Evolutionary conservation across 2,888 invertebrate species (phyloP).

Genomic region (Heliconius ismenius): DNA sequence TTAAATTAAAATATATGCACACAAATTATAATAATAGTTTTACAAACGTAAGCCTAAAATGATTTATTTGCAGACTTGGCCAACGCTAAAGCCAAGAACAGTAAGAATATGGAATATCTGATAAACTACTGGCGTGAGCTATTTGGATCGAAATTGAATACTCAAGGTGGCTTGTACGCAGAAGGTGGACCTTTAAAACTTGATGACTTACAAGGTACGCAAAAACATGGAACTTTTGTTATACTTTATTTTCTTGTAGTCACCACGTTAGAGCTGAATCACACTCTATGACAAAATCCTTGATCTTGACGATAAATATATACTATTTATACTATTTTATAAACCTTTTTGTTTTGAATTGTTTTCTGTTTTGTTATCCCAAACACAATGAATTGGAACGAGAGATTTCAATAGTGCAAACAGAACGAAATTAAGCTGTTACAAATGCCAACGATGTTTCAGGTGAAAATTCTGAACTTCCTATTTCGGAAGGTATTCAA

Average conservation of each 20-base stretch:
- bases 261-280: conserved; percentile 38
- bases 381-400: conserved; percentile 37
- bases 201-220: conserved; percentile 67
- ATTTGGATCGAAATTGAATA: conserved; percentile 63
- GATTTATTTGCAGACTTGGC: conserved; percentile 41
- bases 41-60: background rate
- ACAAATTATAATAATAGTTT: background rate
- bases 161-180: conserved; percentile 65
- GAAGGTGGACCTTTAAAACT: conserved; percentile 74
- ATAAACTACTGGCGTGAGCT: conserved; percentile 72
- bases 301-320: conserved; percentile 22
- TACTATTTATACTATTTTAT: conserved; percentile 37
- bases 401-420: conserved; percentile 50
- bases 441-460: conserved; percentile 76
- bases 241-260: conserved; percentile 38
- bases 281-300: conserved; percentile 26
- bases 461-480: conserved; percentile 78
- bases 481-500: conserved; percentile 78
- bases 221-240: conserved; percentile 15
- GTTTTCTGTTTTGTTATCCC: conserved; percentile 31
- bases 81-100: conserved; percentile 53
- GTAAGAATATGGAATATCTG: conserved; percentile 72
- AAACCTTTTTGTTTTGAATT: conserved; percentile 34
- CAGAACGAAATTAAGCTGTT: conserved; percentile 59
- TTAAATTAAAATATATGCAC: background rate